Evolutionary conservation across 2,113 vertebrate genomes (phyloP), one percentile per base, ranked within the genome.

Genomic region (Dasyprocta punctata): DNA sequence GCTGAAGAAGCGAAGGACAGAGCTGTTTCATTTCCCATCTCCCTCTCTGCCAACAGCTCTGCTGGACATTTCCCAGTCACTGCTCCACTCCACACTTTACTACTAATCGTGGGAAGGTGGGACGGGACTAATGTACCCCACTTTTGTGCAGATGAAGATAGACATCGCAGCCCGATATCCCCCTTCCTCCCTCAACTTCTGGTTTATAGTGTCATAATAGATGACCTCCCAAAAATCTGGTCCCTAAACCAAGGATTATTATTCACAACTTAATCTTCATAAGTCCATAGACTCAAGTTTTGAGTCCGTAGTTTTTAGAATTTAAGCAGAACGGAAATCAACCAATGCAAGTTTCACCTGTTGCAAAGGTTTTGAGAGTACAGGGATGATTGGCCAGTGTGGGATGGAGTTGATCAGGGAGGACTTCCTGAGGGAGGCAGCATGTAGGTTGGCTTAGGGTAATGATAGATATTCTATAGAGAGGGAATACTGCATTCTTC

Each of bases 61-160:
- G 75, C 4, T 4, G 5, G 3, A 52, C 16, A 19, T 12, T 87
- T 94, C 22, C 49, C 49, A 38, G 1, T 11, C 11, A 0, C 65
- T n/a, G 17, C 10, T 56, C 26, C n/a, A 7, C 0, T 69, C n/a
- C 16, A n/a, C 30, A 13, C 49, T 58, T 52, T 33, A 56, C 19
- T 44, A 19, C n/a, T 0, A 4, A 2, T 54, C 0, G 0, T 2
- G 30, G 5, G 38, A 49, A 36, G 12, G 2, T 9, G 16, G 30
- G 54, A 2, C 38, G 33, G 44, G 41, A 5, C 60, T 13, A 5
- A 4, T 20, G 20, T 2, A 6, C 12, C 78, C 28, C 9, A 0
- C 7, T 20, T 95, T 49, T 38, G 77, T 10, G 41, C 10, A 73
- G 56, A 54, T 7, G 3, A 14, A 83, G 26, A 77, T n/a, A n/a